Evolutionary conservation across 2,113 vertebrate species (phyloP).

Genomic region (Nicator chloris): DNA sequence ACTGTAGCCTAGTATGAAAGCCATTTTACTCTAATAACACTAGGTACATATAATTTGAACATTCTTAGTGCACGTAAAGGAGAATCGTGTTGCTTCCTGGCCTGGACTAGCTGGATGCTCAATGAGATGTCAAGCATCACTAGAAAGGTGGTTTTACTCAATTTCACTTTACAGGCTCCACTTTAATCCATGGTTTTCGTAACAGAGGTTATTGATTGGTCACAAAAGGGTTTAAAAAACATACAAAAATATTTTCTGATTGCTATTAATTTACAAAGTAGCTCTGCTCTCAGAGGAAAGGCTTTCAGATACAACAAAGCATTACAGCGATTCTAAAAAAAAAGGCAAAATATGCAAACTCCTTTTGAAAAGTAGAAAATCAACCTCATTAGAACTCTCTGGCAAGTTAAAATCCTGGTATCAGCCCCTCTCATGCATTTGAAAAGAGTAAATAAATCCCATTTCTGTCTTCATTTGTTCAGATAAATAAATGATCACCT

Average conservation of each 20-base stretch:
- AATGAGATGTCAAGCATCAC: not conserved
- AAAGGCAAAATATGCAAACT: not conserved
- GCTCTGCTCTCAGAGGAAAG: not conserved
- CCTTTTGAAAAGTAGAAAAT: not conserved
- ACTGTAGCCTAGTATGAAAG: slow-evolving; percentile 35
- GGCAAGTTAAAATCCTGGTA: not conserved
- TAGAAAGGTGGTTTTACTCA: not conserved
- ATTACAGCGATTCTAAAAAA: not conserved
- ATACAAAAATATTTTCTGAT: not conserved
- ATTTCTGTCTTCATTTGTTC: not conserved
- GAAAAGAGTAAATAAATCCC: not conserved
- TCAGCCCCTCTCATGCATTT: not conserved
- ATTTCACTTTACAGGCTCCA: not conserved
- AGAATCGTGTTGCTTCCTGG: not conserved
- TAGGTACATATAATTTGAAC: not conserved
- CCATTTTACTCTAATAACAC: not conserved
- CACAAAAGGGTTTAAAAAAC: not conserved
- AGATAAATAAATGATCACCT: not conserved
- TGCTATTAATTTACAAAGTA: not conserved
- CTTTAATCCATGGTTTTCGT: not conserved
- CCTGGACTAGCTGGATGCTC: not conserved
- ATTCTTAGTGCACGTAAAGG: not conserved
- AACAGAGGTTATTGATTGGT: not conserved
- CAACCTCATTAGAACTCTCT: not conserved
- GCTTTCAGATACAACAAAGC: not conserved